Conservation (phyloP, 2,888 invertebrate genomes). For the Mermis nigrescens region DNA sequence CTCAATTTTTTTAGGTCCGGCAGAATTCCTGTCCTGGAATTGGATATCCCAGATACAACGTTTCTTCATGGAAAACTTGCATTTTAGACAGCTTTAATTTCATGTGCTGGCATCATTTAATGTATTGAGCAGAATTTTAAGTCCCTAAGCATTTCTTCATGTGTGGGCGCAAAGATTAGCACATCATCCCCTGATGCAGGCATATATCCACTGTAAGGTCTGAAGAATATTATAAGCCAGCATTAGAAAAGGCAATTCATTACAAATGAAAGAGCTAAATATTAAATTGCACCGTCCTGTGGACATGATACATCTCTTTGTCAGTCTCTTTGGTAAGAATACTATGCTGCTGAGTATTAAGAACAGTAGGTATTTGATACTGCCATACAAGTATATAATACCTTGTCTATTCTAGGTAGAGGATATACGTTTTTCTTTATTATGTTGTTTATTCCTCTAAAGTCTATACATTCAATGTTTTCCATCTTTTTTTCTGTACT, state of each 20-base stretch:
- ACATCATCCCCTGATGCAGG: constrained; percentile 21
- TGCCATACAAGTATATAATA: background rate
- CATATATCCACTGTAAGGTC: constrained; percentile 14
- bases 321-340: constrained; percentile 13
- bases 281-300: constrained; percentile 17
- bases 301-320: constrained; percentile 18
- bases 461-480: background rate
- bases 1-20: no score
- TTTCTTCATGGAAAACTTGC: background rate
- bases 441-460: background rate
- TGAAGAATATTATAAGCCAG: constrained; percentile 17
- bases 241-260: constrained; percentile 19
- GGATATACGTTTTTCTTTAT: background rate
- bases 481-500: background rate
- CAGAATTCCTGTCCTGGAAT: background rate
- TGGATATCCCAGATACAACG: background rate
- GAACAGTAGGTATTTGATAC: background rate
- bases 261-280: background rate
- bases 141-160: background rate
- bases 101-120: background rate
- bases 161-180: no score
- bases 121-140: background rate
- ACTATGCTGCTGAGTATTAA: constrained; percentile 11
- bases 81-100: background rate
- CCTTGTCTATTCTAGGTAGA: background rate